phyloP scores from a whole-genome alignment of 2,113 vertebrate genomes.

The Grantiella picta region DNA sequence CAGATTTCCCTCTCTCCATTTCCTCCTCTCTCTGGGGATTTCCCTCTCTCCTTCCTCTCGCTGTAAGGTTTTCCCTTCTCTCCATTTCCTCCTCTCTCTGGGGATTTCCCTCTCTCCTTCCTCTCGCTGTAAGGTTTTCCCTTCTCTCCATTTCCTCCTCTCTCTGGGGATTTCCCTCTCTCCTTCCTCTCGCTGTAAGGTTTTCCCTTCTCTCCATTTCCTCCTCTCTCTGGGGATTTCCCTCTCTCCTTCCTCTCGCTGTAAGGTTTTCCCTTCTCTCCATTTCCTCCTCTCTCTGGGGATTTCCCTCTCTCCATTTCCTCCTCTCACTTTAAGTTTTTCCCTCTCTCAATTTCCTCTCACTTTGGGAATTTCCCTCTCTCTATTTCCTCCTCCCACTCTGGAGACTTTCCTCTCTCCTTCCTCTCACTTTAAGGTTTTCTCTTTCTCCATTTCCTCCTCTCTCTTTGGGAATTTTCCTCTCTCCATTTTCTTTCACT shows the following conservation, averaged over 20 bases:
- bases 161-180: not conserved
- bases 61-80: not conserved
- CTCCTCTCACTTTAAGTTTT: rapidly evolving
- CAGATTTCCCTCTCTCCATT: too few species aligned
- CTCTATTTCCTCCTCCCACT: not conserved
- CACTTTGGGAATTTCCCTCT: not conserved
- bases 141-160: not conserved
- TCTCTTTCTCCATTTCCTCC: not conserved
- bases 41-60: not conserved
- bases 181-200: too few species aligned
- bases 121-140: not conserved
- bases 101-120: not conserved
- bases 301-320: not conserved
- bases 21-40: not conserved
- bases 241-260: not conserved
- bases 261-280: too few species aligned
- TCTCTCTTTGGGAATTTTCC: not conserved
- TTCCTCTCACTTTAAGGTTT: not conserved
- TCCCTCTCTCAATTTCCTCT: not conserved
- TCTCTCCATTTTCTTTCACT: not conserved
- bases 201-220: not conserved
- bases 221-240: not conserved
- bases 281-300: not conserved
- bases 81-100: not conserved
- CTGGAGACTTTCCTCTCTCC: too few species aligned